phyloP scores from a whole-genome alignment of 2,113 vertebrate species.

The Oryzias melastigma region DNA sequence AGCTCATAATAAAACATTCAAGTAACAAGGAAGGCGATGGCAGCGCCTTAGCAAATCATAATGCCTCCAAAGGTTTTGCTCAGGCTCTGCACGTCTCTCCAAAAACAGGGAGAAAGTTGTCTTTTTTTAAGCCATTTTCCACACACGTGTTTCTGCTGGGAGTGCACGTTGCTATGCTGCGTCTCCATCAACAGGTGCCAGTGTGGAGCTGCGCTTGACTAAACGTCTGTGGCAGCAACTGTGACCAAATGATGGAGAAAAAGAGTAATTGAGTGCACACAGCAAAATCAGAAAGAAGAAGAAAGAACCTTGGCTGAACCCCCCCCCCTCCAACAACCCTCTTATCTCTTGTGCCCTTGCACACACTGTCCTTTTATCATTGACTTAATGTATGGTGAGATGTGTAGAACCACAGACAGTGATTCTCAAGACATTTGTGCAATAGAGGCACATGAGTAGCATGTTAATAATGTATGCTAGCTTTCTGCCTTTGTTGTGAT shows the following conservation, averaged over 20 bases:
- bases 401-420: slow-evolving; percentile 14
- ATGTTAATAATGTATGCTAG: slow-evolving; percentile 46
- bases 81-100: accelerated
- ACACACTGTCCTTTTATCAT: slow-evolving; percentile 46
- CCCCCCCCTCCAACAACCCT: slow-evolving; percentile 5
- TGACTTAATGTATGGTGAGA: slow-evolving; percentile 45
- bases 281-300: slow-evolving; percentile 39
- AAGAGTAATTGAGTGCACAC: slow-evolving; percentile 38
- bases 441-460: slow-evolving; percentile 22
- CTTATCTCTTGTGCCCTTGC: slow-evolving; percentile 52
- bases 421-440: slow-evolving; percentile 35
- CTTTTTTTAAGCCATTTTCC: too few species aligned
- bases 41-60: too few species aligned
- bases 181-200: slow-evolving; percentile 70
- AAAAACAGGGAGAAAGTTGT: too few species aligned
- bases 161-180: slow-evolving; percentile 49
- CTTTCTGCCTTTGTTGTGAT: slow-evolving; percentile 23
- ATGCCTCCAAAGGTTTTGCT: neutral
- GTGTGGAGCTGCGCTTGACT: slow-evolving; percentile 61
- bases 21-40: too few species aligned
- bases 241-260: slow-evolving; percentile 42
- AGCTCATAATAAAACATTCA: too few species aligned
- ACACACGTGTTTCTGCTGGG: too few species aligned
- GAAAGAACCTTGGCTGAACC: slow-evolving; percentile 55
- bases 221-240: slow-evolving; percentile 16